Conservation (phyloP, 2,888 invertebrate species). For the Itoplectis maculator region DNA sequence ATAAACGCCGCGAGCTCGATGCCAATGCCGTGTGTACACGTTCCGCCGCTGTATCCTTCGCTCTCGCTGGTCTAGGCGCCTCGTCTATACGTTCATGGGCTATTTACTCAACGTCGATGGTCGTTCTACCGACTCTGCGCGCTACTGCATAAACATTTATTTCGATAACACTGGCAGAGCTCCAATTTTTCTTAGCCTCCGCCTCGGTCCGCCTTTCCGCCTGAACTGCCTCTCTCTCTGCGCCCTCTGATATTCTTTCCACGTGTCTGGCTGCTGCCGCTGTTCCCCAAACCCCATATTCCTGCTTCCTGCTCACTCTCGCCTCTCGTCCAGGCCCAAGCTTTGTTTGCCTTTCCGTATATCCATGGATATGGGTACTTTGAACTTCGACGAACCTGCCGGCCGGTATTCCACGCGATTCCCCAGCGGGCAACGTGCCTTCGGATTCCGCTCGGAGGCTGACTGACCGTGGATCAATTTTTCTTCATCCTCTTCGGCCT, state of each 20-base stretch:
- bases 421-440: constrained; percentile 23
- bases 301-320: constrained; percentile 10
- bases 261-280: constrained; percentile 58
- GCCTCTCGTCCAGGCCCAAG: constrained; percentile 27
- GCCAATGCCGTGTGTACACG: constrained; percentile 7
- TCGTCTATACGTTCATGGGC: constrained; percentile 37
- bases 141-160: constrained; percentile 66
- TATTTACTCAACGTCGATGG: constrained; percentile 49
- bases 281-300: constrained; percentile 10
- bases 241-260: constrained; percentile 60
- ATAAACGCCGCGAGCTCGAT: constrained; percentile 25
- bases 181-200: constrained; percentile 62
- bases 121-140: constrained; percentile 48
- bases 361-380: constrained; percentile 44
- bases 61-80: constrained; percentile 18
- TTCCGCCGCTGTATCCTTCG: not conserved
- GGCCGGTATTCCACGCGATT: constrained; percentile 21
- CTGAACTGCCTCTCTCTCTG: too few species aligned
- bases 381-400: constrained; percentile 51
- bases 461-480: constrained; percentile 45
- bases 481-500: constrained; percentile 42
- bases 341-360: constrained; percentile 58
- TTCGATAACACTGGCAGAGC: constrained; percentile 63
- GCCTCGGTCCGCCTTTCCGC: constrained; percentile 17
- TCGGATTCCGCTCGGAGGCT: constrained; percentile 25